Evolutionary conservation across 2,888 invertebrate genomes (phyloP).

Genomic region (Ormyrus thymus): DNA sequence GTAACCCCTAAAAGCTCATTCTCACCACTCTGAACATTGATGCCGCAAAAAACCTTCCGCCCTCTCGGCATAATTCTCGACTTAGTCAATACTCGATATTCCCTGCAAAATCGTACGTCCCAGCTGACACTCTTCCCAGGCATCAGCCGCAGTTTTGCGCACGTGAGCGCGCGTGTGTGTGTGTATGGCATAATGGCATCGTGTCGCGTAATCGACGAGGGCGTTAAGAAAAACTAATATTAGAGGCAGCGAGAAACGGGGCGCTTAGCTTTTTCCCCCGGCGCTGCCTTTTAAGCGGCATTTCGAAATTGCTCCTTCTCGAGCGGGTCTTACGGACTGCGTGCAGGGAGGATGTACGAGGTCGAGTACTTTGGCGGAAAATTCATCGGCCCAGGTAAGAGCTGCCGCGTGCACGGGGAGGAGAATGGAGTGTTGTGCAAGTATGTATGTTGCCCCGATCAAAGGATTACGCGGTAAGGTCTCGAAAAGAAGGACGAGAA

Average conservation of each 20-base stretch:
- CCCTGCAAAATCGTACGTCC: slow-evolving; percentile 11
- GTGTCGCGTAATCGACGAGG: slow-evolving; percentile 34
- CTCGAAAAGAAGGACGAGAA: slow-evolving; percentile 7
- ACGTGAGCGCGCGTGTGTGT: neutral
- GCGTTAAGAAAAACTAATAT: slow-evolving; percentile 34
- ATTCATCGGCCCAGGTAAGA: slow-evolving; percentile 38
- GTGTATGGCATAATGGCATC: slow-evolving; percentile 1
- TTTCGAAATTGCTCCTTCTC: neutral
- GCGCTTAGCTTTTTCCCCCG: neutral
- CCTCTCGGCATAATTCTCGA: slow-evolving; percentile 10
- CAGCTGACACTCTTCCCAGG: slow-evolving; percentile 14
- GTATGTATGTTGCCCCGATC: slow-evolving; percentile 13
- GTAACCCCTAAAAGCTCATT: no score
- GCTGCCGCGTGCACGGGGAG: neutral
- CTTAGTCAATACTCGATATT: slow-evolving; percentile 30
- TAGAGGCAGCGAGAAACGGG: neutral
- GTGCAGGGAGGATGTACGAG: no score
- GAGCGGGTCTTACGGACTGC: no score
- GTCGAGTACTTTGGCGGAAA: neutral
- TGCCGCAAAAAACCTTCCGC: neutral
- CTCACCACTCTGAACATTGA: neutral
- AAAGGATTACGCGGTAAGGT: slow-evolving; percentile 25
- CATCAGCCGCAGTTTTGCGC: neutral
- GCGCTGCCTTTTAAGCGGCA: slow-evolving; percentile 4
- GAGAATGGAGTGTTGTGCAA: neutral